Percentiles rank a stretch among this genome's conserved stretches.
Conservation (phyloP, 2,797 vertebrate genomes). For the Ptychobarbus kaznakovi region DNA sequence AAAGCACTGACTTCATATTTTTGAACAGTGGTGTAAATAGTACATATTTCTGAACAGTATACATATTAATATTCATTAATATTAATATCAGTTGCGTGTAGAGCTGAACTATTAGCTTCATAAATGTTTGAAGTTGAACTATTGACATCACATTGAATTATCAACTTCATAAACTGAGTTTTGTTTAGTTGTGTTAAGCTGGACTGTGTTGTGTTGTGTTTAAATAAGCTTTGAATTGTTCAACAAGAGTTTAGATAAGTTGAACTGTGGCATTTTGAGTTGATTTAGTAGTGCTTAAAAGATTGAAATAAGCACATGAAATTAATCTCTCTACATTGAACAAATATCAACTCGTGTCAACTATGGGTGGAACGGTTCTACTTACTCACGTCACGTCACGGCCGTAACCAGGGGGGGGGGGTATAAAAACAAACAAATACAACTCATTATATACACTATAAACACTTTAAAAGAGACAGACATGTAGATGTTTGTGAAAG, state of each 20-base stretch:
- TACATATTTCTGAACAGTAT: too few species aligned
- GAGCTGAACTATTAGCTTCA: neutral
- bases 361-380: neutral
- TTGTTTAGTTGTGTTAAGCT: neutral
- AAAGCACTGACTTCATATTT: neutral
- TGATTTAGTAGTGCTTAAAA: neutral
- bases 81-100: neutral
- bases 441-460: too few species aligned
- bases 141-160: neutral
- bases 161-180: neutral
- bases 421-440: too few species aligned
- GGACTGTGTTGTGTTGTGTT: neutral
- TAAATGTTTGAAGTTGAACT: neutral
- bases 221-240: neutral
- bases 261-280: neutral
- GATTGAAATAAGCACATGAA: neutral
- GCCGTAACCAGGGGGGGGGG: too few species aligned
- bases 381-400: too few species aligned
- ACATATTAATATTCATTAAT: neutral
- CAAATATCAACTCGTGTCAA: neutral
- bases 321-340: neutral
- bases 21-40: neutral
- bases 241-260: neutral
- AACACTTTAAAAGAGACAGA: too few species aligned
- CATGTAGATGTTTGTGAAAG: too few species aligned